Evolutionary conservation across 2,888 invertebrate species (phyloP).

Genomic region (Panopea generosa): DNA sequence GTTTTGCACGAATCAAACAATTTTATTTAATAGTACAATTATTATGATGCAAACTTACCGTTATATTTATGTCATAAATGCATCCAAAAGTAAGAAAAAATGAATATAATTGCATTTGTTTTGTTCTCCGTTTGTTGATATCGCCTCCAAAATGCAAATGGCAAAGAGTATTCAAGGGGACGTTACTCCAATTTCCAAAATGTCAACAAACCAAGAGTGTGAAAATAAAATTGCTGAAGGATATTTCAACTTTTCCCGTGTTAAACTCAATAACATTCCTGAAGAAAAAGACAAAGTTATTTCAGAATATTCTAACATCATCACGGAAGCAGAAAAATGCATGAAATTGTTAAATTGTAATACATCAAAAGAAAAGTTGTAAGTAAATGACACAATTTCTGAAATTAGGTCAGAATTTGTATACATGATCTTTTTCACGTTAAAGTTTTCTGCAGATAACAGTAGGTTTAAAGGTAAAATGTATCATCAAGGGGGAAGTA

Average conservation of each 20-base stretch:
- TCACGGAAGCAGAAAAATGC: constrained; percentile 30
- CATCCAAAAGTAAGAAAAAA: no score
- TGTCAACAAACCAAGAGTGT: constrained; percentile 33
- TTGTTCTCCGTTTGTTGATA: constrained; percentile 43
- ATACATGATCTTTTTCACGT: no score
- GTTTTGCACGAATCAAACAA: not conserved
- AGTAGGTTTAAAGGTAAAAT: no score
- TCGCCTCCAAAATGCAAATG: constrained; percentile 60
- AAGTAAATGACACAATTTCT: constrained; percentile 12
- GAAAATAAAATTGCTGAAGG: no score
- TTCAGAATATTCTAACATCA: constrained; percentile 35
- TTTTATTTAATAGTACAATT: not conserved
- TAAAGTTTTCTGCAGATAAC: no score
- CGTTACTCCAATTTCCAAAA: constrained; percentile 13
- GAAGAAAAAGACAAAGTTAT: constrained; percentile 40
- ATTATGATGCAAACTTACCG: constrained; percentile 24
- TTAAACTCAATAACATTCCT: not conserved
- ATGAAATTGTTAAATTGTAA: constrained; percentile 24
- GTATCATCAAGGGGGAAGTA: no score
- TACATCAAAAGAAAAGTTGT: constrained; percentile 36
- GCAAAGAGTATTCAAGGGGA: constrained; percentile 43
- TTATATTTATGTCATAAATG: not conserved
- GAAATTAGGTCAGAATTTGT: no score
- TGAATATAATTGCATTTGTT: constrained; percentile 30
- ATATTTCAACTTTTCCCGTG: no score